Base-by-base conservation (phyloP, 2,888 invertebrate species). In the Drosophila sordidapex region DNA sequence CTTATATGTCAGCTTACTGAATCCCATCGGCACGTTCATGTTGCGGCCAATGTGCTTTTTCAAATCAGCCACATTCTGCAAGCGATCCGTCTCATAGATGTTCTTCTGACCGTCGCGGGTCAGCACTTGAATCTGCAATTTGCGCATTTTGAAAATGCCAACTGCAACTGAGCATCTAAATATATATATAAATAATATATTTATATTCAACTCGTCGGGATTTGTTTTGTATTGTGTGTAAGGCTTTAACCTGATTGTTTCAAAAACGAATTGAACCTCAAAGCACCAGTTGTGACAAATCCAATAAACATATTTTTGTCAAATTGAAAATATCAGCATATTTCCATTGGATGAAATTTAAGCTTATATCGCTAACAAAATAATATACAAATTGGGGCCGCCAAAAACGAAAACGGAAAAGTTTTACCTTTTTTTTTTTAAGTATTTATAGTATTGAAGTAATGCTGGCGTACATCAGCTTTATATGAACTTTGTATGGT, bases 1-100 rank as follows among this genome's bases (percentile, higher is more conserved):
- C 59, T 88, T 83, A 54, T 75, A 86, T 3, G 70, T 54, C 60
- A 85, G 31, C 25, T 76, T 71, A 15, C 84, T 88, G 57, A 88
- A 88, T 21, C 81, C 56, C 84, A 85, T 85, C 31, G 84, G 84
- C n/a, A 86, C 89, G 29, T 65, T 62, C 73, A 88, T 49, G 21
- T 36, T 48, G 4, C 75, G 73, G 0, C 84, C 84, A 31, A 85
- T 86, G 13, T 56, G 68, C n/a, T 54, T 31, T 65, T 85, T 85
- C 4, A 85, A 62, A 0, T 72, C 64, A n/a, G 66, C 76, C 27
- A 88, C 89, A 8, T 76, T 86, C 6, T 66, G 71, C 1, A 67
- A 81, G 3, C 76, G 76, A n/a, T 83, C 81, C 25, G 74, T 64
- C 60, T 85, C 87, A 29, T 72, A 88, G 38, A 72, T 59, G 31